These are phyloP conservation scores for Dipodomys ordii DNA, from an alignment of 2,113 vertebrate genomes.

Conservation along the genomic window DNA sequence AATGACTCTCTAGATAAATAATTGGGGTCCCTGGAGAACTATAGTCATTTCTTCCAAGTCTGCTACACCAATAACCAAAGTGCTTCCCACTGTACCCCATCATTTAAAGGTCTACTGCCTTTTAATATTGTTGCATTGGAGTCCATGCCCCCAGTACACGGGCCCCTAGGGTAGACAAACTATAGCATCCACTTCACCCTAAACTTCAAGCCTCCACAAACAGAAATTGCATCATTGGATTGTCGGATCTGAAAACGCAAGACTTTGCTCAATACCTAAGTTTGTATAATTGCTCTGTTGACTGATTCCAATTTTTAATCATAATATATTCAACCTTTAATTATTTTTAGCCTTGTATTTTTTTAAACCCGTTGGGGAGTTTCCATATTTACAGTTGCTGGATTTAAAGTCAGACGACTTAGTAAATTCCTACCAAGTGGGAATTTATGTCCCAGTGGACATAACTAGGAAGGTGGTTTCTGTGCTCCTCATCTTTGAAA, in stretches of 20 bases:
- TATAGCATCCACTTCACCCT: not conserved
- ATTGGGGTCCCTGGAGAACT: not conserved
- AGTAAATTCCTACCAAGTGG: not conserved
- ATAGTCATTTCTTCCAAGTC: not conserved
- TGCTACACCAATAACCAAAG: too few relatives aligned
- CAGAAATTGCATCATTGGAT: not conserved
- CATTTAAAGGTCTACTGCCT: not conserved
- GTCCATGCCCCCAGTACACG: not conserved
- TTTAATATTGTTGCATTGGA: too few relatives aligned
- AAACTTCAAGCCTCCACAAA: not conserved
- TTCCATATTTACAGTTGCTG: conserved; percentile 37
- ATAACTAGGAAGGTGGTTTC: not conserved
- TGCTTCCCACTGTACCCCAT: too few relatives aligned
- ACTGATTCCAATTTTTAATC: conserved; percentile 12
- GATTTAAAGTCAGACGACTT: conserved; percentile 49
- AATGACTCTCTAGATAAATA: not conserved
- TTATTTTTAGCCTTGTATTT: conserved; percentile 26
- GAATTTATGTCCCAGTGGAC: rapidly evolving
- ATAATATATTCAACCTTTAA: conserved; percentile 5
- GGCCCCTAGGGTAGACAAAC: not conserved
- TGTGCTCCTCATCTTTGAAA: conserved; percentile 40
- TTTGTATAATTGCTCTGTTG: not conserved
- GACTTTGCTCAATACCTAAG: not conserved
- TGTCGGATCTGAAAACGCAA: not conserved
- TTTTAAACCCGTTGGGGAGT: not conserved